These are phyloP conservation scores for Indicator maculatus DNA, from an alignment of 2,113 vertebrate species.

Conservation along the genomic window DNA sequence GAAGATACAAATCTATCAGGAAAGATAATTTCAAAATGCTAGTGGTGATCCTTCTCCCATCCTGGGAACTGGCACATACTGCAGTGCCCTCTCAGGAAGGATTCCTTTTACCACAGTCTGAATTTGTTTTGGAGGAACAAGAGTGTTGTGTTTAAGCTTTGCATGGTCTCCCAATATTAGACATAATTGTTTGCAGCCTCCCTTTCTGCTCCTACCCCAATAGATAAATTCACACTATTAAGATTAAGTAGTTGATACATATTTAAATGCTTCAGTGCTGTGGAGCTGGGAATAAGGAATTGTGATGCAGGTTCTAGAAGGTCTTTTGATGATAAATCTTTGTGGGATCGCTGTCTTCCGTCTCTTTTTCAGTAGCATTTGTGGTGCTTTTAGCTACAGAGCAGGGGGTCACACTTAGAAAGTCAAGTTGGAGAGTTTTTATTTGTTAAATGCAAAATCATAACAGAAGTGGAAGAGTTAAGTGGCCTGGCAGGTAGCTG, in stretches of 20 bases:
- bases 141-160: background rate
- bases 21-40: background rate
- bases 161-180: background rate
- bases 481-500: background rate
- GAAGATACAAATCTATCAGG: background rate
- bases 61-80: background rate
- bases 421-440: background rate
- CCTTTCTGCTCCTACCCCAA: background rate
- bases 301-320: background rate
- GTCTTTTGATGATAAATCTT: background rate
- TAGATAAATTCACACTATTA: background rate
- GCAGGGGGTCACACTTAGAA: accelerated
- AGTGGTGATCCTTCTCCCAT: background rate
- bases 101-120: background rate
- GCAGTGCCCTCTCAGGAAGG: background rate
- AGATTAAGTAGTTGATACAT: background rate
- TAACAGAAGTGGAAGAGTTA: background rate
- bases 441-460: background rate
- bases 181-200: background rate
- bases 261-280: background rate
- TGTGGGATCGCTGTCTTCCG: background rate
- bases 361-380: background rate
- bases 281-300: background rate
- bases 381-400: background rate
- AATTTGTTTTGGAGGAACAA: background rate